A percentile compares a stretch with the other conserved stretches of the same genome.
phyloP scores from a whole-genome alignment of 2,888 invertebrate genomes.

The Lymantria monacha region DNA sequence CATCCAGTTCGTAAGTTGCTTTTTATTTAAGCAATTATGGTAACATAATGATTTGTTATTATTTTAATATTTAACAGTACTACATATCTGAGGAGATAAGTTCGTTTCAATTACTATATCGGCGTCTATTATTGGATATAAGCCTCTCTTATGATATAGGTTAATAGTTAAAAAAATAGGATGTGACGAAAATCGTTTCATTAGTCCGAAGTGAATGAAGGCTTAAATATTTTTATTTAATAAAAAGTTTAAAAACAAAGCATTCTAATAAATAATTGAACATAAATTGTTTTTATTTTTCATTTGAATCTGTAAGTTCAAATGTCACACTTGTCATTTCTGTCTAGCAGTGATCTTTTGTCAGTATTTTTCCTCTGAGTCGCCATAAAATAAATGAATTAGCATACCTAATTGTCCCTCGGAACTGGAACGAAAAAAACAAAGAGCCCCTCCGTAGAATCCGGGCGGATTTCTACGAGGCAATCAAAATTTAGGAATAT shows the following conservation, averaged over 20 bases:
- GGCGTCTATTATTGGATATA: too few species aligned
- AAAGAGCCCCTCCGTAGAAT: conserved; percentile 56
- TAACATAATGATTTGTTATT: conserved; percentile 13
- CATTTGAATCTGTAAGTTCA: conserved; percentile 5
- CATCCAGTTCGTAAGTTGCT: conserved; percentile 50
- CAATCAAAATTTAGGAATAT: conserved; percentile 74
- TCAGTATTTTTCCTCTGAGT: conserved; percentile 54
- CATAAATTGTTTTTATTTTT: too few species aligned
- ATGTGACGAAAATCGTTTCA: too few species aligned
- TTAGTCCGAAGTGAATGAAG: too few species aligned
- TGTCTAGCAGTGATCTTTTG: conserved; percentile 60
- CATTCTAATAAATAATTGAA: too few species aligned
- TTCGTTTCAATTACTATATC: too few species aligned
- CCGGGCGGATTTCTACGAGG: conserved; percentile 63
- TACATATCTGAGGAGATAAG: too few species aligned
- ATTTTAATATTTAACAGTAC: too few species aligned
- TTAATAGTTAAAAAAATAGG: too few species aligned
- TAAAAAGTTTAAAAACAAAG: too few species aligned
- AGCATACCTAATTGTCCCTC: conserved; percentile 76
- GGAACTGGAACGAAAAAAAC: conserved; percentile 67
- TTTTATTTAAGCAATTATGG: conserved; percentile 47
- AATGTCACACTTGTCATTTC: conserved; percentile 38
- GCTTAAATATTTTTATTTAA: too few species aligned
- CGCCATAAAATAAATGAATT: conserved; percentile 74
- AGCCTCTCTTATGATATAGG: too few species aligned